Base-by-base conservation (phyloP, 2,888 invertebrate species). In the Amblyteles armatorius region DNA sequence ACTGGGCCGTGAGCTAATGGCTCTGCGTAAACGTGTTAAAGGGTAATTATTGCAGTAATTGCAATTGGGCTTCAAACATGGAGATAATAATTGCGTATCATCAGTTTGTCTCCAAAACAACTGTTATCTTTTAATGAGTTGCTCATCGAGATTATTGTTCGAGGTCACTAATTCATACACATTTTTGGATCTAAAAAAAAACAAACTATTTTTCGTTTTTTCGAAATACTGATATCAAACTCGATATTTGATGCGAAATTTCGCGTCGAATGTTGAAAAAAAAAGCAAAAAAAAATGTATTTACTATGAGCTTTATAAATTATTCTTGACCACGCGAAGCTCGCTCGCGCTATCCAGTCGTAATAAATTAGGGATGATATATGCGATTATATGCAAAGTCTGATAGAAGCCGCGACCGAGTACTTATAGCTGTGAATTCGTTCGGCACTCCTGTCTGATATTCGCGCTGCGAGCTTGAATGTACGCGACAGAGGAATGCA, bases 401-500 rank as follows among this genome's bases (percentile, higher is more conserved):
- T 60, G 19, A 63, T 60, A 4, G 3, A 6, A 33, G 33, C 16
- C 33, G 33, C 7, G 16, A 16, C 13, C 63, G 29, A 16, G 33
- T 63, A 63, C 63, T 29, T n/a, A 29, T 63, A 52, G n/a, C 40
- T 26, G 36, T 72, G 40, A 57, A 44, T 57, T 82, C 63, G 50
- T 71, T 29, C 40, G 81, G 19, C 69, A 76, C 76, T 82, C 68
- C 40, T 77, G 52, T 82, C 63, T 82, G 63, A 63, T 50, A 77
- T 71, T 71, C 55, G 36, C 65, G 52, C 69, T 65, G 16, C 57
- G 16, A 22, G 50, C 19, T 67, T 36, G 40, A 67, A 67, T 67
- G 44, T 67, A 77, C 52, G 57, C 82, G 82, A 77, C 72, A 63
- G 13, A 16, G 67, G 82, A 78, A 82, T 82, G 82, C 77, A 82